phyloP scores from a whole-genome alignment of 2,888 invertebrate genomes.

The Seira ritae region DNA sequence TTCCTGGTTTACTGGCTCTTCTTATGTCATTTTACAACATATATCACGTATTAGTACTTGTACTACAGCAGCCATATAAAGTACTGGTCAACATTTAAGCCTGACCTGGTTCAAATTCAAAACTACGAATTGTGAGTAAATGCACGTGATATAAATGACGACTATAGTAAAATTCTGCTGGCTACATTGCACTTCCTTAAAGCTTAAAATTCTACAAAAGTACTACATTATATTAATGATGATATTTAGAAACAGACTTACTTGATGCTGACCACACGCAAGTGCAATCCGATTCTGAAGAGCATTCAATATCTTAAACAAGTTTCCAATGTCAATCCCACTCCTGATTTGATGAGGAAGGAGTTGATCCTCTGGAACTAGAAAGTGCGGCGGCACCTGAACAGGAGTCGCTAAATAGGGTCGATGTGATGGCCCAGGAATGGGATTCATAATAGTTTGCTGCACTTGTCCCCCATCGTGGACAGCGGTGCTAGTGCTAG shows the following conservation, averaged over 20 bases:
- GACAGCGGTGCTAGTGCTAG: neutral
- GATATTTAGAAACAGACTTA: slow-evolving; percentile 18
- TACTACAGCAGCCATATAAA: no score
- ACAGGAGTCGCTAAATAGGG: slow-evolving; percentile 38
- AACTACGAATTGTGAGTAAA: no score
- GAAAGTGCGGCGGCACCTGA: slow-evolving; percentile 33
- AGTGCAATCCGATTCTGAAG: slow-evolving; percentile 52
- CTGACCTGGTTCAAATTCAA: no score
- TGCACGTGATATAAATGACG: no score
- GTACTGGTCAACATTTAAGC: no score
- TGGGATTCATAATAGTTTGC: slow-evolving; percentile 28
- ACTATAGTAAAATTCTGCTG: no score
- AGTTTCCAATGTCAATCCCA: slow-evolving; percentile 54
- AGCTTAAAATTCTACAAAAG: no score
- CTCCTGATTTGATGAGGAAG: slow-evolving; percentile 51
- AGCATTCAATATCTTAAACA: slow-evolving; percentile 51
- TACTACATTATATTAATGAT: no score
- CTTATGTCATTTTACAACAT: no score
- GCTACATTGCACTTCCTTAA: no score
- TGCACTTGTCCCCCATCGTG: slow-evolving; percentile 34
- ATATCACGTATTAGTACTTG: no score
- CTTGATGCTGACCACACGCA: slow-evolving; percentile 53
- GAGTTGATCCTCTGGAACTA: slow-evolving; percentile 38
- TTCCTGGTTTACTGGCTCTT: no score
- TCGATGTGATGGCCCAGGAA: slow-evolving; percentile 26